Percentiles rank a stretch among this genome's conserved stretches.
phyloP scores from a whole-genome alignment of 2,888 invertebrate species.

The Geophilus truncorum region DNA sequence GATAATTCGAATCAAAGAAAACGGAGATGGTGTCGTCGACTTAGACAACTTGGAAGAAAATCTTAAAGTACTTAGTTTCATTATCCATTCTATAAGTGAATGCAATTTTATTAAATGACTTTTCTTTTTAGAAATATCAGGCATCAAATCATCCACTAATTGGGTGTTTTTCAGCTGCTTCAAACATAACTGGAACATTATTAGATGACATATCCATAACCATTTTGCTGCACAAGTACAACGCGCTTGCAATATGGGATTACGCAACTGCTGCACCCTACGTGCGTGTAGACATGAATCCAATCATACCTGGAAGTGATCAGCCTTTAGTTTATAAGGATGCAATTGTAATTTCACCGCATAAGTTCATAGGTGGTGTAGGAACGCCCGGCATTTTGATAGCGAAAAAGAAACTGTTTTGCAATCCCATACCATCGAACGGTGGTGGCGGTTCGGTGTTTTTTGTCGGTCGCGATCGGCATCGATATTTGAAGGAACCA shows the following conservation, averaged over 20 bases:
- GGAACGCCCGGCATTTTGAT: slow-evolving; percentile 67
- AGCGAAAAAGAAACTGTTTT: slow-evolving; percentile 58
- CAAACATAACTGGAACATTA: slow-evolving; percentile 82
- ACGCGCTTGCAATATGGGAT: slow-evolving; percentile 83
- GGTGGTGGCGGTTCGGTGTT: slow-evolving; percentile 56
- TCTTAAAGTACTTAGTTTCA: slow-evolving; percentile 53
- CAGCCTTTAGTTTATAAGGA: slow-evolving; percentile 71
- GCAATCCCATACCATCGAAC: slow-evolving; percentile 52
- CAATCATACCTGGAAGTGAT: slow-evolving; percentile 59
- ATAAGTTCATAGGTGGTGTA: slow-evolving; percentile 85
- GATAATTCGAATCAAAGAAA: slow-evolving; percentile 72
- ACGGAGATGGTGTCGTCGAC: slow-evolving; percentile 72
- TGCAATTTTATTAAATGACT: not conserved
- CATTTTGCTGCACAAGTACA: slow-evolving; percentile 70
- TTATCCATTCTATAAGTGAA: no score
- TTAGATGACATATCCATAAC: slow-evolving; percentile 78
- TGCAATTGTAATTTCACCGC: slow-evolving; percentile 80
- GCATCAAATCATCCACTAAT: slow-evolving; percentile 61
- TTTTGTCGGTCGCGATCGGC: slow-evolving; percentile 51
- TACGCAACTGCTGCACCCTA: slow-evolving; percentile 78
- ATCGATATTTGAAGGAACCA: slow-evolving; percentile 55
- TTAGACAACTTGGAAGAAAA: slow-evolving; percentile 67
- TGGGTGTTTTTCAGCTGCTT: slow-evolving; percentile 80
- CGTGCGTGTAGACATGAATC: slow-evolving; percentile 76
- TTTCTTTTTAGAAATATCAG: slow-evolving; percentile 47